Evolutionary conservation across 1,140 invertebrate genomes (phyloP).

Genomic region (Bicyclus anynana): DNA sequence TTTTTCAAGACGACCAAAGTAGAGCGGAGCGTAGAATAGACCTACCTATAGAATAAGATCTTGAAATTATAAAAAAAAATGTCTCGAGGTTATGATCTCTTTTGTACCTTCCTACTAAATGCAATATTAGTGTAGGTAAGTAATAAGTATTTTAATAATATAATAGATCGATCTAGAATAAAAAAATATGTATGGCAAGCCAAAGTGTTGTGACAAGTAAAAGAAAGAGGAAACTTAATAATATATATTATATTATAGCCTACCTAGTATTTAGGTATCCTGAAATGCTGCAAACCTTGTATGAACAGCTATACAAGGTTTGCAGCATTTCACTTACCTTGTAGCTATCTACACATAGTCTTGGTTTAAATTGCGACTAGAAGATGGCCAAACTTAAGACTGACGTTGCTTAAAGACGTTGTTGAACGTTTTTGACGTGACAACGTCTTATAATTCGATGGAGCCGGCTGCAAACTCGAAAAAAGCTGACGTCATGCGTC

Average conservation of each 20-base stretch:
- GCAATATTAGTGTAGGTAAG: neutral
- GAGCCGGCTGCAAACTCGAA: no score
- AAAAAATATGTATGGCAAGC: neutral
- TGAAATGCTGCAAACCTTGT: no score
- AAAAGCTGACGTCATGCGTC: no score
- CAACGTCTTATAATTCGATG: no score
- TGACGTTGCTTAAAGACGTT: neutral
- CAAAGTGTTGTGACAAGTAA: no score
- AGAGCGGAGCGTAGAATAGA: constrained; percentile 22
- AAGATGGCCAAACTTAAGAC: neutral
- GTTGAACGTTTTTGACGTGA: no score
- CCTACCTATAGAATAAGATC: constrained; percentile 22
- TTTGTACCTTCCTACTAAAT: constrained; percentile 28
- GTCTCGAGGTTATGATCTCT: neutral
- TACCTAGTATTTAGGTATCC: no score
- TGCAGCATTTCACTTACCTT: no score
- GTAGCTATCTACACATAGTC: no score
- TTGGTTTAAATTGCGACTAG: neutral
- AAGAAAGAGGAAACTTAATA: no score
- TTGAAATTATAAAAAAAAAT: constrained; percentile 7
- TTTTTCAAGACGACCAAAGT: constrained; percentile 27
- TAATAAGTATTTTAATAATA: neutral
- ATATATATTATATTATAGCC: no score
- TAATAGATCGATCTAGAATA: neutral
- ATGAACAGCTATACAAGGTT: no score